These are phyloP conservation scores for Sabellastarte sp. DNA, from an alignment of 2,888 invertebrate species.

Conservation along the genomic window DNA sequence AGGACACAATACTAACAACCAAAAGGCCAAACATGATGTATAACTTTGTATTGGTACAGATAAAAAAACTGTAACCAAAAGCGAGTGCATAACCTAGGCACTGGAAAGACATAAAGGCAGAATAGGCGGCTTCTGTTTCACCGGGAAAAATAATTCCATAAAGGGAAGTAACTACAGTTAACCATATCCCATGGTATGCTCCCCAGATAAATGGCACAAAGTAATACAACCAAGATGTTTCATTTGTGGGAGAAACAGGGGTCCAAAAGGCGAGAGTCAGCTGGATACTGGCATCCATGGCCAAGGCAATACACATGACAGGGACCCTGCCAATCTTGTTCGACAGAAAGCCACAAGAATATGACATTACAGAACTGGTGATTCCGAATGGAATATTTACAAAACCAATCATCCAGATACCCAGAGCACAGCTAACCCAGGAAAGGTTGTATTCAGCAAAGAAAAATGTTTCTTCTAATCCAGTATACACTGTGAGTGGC, in stretches of 20 bases:
- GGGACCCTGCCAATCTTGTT: background rate
- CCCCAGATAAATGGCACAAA: background rate
- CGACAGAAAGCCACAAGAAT: background rate
- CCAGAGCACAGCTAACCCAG: background rate
- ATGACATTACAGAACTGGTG: background rate
- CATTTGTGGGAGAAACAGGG: background rate
- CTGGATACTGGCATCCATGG: background rate
- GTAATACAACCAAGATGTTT: background rate
- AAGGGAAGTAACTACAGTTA: background rate
- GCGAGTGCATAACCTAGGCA: background rate
- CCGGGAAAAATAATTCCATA: background rate
- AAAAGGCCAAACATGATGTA: too few relatives aligned
- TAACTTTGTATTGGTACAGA: background rate
- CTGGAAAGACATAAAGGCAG: background rate
- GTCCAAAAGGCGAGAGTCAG: background rate
- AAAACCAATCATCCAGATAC: background rate
- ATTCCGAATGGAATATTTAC: background rate
- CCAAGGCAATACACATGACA: background rate
- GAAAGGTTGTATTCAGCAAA: background rate
- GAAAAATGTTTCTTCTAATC: background rate
- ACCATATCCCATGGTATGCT: background rate
- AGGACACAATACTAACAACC: too few relatives aligned
- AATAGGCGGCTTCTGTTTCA: background rate
- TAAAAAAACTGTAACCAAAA: background rate
- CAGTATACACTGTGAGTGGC: constrained; percentile 1